phyloP scores from a whole-genome alignment of 1,140 invertebrate genomes.

The Drosophila carrolli region DNA sequence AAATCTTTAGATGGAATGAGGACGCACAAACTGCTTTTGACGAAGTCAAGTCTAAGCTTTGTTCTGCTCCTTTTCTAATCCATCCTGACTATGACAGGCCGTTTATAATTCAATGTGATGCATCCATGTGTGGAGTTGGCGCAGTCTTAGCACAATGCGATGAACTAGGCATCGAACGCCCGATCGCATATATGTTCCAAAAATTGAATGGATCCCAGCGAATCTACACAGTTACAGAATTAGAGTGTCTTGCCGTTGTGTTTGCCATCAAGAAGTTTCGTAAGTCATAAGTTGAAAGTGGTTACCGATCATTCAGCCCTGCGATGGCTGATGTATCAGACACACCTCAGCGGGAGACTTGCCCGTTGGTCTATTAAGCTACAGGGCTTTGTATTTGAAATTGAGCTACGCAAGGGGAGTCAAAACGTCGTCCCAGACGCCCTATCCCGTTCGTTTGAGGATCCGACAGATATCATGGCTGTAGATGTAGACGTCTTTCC shows the following conservation, averaged over 20 bases:
- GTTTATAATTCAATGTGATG: no score
- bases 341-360: neutral
- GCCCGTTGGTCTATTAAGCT: neutral
- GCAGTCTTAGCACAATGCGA: neutral
- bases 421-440: no score
- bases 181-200: neutral
- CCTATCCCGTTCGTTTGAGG: no score
- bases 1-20: no score
- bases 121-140: no score
- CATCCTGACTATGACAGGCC: conserved; percentile 1
- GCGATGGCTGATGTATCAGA: no score
- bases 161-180: neutral
- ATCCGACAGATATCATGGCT: no score
- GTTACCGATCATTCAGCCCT: neutral
- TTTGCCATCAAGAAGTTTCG: conserved; percentile 15
- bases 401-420: no score
- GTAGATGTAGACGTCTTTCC: no score
- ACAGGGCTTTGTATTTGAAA: neutral
- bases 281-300: conserved; percentile 9
- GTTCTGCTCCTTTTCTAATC: conserved; percentile 3
- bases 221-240: conserved; percentile 16
- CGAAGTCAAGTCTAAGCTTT: conserved; percentile 5
- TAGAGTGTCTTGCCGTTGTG: conserved; percentile 15
- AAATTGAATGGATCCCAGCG: conserved; percentile 15
- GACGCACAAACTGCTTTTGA: neutral